These are phyloP conservation scores for Ageneiosus marmoratus DNA, from an alignment of 2,113 vertebrate species.

Conservation along the genomic window DNA sequence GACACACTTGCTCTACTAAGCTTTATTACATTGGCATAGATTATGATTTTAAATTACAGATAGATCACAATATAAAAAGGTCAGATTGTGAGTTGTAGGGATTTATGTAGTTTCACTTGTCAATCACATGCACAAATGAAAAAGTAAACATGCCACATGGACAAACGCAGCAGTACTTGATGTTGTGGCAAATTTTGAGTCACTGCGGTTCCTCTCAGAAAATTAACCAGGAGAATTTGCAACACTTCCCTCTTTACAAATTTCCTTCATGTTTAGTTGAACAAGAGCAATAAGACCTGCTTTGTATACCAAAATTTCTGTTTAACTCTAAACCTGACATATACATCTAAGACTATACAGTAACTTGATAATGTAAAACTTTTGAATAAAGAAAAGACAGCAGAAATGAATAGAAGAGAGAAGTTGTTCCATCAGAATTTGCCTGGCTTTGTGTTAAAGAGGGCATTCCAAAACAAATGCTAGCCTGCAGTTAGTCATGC, in stretches of 20 bases:
- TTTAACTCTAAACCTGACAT: no score
- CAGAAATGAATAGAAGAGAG: background rate
- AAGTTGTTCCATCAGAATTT: background rate
- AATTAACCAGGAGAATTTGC: background rate
- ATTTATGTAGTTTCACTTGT: background rate
- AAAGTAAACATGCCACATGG: background rate
- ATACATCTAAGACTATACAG: background rate
- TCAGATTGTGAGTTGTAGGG: background rate
- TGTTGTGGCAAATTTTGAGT: background rate
- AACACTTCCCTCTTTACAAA: background rate
- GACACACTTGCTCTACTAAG: conserved; percentile 31
- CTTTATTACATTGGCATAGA: background rate
- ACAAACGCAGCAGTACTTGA: background rate
- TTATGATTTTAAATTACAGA: background rate
- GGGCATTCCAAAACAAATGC: background rate
- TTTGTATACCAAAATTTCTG: background rate
- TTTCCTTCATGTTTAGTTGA: background rate
- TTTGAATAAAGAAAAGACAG: no score
- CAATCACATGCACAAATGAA: background rate
- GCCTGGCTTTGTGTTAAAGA: background rate
- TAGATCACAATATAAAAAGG: background rate
- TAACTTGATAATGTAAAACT: background rate
- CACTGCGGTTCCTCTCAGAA: background rate
- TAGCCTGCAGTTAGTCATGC: background rate
- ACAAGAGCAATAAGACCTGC: background rate